phyloP scores from a whole-genome alignment of 2,888 invertebrate species.

The Tanypteryx hageni region DNA sequence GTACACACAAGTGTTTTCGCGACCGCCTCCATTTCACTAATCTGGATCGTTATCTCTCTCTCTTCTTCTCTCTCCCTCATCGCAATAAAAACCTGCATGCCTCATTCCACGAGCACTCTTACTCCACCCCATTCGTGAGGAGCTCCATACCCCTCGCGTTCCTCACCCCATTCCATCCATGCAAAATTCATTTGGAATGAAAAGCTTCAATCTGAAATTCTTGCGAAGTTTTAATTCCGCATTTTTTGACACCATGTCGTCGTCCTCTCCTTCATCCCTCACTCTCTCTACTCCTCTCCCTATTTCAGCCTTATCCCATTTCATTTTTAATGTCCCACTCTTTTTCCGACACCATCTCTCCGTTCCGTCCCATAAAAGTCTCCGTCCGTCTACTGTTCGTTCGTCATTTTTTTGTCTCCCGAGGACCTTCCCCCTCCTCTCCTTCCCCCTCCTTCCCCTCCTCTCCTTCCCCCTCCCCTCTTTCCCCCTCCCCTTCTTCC shows the following conservation, averaged over 20 bases:
- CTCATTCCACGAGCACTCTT: neutral
- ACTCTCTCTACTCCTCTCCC: constrained; percentile 13
- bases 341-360: no score
- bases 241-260: constrained; percentile 47
- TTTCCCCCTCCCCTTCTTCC: neutral
- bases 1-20: neutral
- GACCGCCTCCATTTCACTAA: constrained; percentile 17
- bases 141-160: neutral
- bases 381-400: neutral
- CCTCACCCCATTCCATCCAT: neutral
- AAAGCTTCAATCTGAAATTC: constrained; percentile 59
- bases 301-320: neutral
- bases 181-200: constrained; percentile 49
- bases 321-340: constrained; percentile 35
- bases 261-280: neutral
- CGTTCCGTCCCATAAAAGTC: neutral
- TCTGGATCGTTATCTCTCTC: constrained; percentile 28
- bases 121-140: neutral
- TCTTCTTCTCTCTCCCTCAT: neutral
- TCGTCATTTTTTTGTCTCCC: neutral
- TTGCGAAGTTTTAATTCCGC: constrained; percentile 59
- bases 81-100: neutral
- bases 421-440: neutral
- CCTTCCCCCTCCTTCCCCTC: neutral
- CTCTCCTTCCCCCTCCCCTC: neutral